phyloP scores from a whole-genome alignment of 2,888 invertebrate species.

The Prostheceraeus crozeri region DNA sequence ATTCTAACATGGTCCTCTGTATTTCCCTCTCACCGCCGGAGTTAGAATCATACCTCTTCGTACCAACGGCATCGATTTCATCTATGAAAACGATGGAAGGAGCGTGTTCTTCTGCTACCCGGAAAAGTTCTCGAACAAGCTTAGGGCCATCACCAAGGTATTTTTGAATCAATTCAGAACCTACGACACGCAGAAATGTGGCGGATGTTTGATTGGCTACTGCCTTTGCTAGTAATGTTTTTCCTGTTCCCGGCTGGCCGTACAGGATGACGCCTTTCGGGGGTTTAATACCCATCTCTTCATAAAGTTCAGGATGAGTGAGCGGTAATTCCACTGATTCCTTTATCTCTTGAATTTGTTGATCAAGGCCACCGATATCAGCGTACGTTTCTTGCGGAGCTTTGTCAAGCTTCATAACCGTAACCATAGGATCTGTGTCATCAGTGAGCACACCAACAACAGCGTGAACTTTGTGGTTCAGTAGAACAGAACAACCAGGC shows the following conservation, averaged over 20 bases:
- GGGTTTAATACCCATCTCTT: constrained; percentile 99
- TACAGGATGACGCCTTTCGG: constrained; percentile 98
- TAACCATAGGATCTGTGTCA: constrained; percentile 99
- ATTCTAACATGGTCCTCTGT: constrained; percentile 96
- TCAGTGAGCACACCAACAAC: constrained; percentile 98
- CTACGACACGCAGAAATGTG: constrained; percentile 93
- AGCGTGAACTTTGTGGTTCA: constrained; percentile 97
- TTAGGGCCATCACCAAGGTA: constrained; percentile 98
- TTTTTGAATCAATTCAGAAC: constrained; percentile 97
- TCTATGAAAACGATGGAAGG: constrained; percentile 99
- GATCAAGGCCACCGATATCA: constrained; percentile 91
- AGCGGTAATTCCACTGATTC: constrained; percentile 95
- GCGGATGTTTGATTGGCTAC: constrained; percentile 99
- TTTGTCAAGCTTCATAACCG: constrained; percentile 98
- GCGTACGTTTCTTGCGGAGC: constrained; percentile 99
- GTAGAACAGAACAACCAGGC: constrained; percentile 91
- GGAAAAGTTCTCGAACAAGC: constrained; percentile 87
- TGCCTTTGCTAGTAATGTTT: constrained; percentile 92
- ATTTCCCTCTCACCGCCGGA: constrained; percentile 98
- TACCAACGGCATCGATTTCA: constrained; percentile 98
- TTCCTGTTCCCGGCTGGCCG: constrained; percentile 86
- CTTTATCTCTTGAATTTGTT: constrained; percentile 93
- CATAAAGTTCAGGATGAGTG: constrained; percentile 98
- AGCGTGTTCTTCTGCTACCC: constrained; percentile 98
- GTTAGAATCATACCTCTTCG: constrained; percentile 95